phyloP scores from a whole-genome alignment of 1,140 invertebrate species.

The Heliconius eleuchia region DNA sequence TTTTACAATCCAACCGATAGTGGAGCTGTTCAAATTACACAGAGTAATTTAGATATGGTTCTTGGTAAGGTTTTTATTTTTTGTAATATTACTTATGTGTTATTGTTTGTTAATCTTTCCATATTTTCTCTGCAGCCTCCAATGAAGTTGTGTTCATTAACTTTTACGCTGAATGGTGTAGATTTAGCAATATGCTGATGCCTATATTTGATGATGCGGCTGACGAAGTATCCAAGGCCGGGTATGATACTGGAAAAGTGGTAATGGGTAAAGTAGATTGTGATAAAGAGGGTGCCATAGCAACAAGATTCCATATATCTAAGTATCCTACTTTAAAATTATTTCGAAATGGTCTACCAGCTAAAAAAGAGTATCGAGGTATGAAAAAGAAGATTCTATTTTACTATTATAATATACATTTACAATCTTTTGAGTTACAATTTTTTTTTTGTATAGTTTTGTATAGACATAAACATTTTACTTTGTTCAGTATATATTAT shows the following conservation, averaged over 20 bases:
- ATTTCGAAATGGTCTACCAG: constrained; percentile 95
- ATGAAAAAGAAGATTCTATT: constrained; percentile 21
- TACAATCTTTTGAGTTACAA: background rate
- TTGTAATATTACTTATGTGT: background rate
- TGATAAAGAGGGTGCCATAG: constrained; percentile 92
- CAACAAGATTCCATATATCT: constrained; percentile 95
- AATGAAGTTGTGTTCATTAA: constrained; percentile 99
- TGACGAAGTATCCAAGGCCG: constrained; percentile 90
- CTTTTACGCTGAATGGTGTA: constrained; percentile 99
- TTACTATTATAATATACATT: background rate
- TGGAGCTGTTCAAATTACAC: constrained; percentile 88
- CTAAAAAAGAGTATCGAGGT: constrained; percentile 97
- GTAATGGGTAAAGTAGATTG: constrained; percentile 98
- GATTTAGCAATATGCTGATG: constrained; percentile 96
- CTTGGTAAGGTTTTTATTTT: constrained; percentile 84
- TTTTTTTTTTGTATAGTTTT: background rate
- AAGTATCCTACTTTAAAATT: constrained; percentile 99
- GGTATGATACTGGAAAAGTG: constrained; percentile 91
- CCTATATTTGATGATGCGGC: constrained; percentile 98
- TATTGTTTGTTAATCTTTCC: background rate
- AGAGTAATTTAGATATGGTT: constrained; percentile 90
- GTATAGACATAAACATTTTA: too few species aligned
- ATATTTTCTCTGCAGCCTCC: constrained; percentile 86
- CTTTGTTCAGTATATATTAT: too few species aligned
- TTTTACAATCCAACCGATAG: constrained; percentile 87